A percentile compares a stretch with the other conserved stretches of the same genome.
These are phyloP conservation scores for Ranitomeya imitator DNA, from an alignment of 2,113 vertebrate species.

Conservation along the genomic window DNA sequence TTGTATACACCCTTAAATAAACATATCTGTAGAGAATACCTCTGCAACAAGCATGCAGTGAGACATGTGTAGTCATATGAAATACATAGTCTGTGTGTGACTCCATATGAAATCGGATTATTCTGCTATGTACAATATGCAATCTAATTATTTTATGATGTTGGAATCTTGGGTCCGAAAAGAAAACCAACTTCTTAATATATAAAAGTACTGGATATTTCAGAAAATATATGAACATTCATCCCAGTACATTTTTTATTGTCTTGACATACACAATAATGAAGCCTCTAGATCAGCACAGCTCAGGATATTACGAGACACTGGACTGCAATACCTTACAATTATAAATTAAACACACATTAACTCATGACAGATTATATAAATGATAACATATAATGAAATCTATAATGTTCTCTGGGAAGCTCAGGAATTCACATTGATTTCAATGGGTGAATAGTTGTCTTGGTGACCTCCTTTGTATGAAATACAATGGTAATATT, in stretches of 20 bases:
- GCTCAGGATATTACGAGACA: not conserved
- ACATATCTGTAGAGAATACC: too few species aligned
- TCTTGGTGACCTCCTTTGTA: not conserved
- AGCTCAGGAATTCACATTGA: conserved; percentile 3
- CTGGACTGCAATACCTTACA: not conserved
- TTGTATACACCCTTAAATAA: too few species aligned
- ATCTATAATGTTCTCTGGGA: not conserved
- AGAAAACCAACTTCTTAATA: not conserved
- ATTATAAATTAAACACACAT: conserved; percentile 12
- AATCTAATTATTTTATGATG: too few species aligned
- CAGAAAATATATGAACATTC: not conserved
- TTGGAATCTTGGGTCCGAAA: too few species aligned
- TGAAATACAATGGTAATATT: not conserved
- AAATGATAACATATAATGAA: conserved; percentile 4
- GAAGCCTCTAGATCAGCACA: not conserved
- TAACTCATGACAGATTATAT: not conserved
- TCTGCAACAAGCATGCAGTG: too few species aligned
- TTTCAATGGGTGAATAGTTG: not conserved
- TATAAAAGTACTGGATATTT: not conserved
- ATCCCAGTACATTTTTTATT: not conserved
- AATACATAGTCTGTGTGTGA: too few species aligned
- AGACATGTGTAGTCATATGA: too few species aligned
- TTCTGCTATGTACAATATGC: too few species aligned
- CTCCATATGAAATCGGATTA: too few species aligned
- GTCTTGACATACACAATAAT: not conserved